These are phyloP conservation scores for Cacoxenus indagator DNA, from an alignment of 2,888 invertebrate genomes.

Conservation along the genomic window DNA sequence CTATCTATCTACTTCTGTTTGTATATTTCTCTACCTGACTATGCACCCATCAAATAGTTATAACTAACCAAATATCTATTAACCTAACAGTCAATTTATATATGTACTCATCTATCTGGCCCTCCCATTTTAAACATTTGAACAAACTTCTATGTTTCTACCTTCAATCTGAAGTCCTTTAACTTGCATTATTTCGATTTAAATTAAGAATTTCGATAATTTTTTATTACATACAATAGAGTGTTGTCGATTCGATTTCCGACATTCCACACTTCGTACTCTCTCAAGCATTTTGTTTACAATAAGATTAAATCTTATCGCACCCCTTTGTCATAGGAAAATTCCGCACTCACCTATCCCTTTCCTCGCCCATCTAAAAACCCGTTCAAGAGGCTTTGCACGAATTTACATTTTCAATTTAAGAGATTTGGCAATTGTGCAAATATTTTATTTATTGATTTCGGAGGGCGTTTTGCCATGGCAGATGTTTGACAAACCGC, in stretches of 20 bases:
- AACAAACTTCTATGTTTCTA: too few relatives aligned
- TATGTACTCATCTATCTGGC: neutral
- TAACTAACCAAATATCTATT: too few relatives aligned
- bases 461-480: slow-evolving; percentile 3
- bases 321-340: neutral
- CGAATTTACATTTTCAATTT: neutral
- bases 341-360: neutral
- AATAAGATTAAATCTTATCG: neutral
- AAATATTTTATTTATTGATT: slow-evolving; percentile 23
- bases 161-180: too few relatives aligned
- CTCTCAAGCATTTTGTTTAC: neutral
- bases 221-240: too few relatives aligned
- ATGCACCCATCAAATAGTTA: too few relatives aligned
- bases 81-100: neutral
- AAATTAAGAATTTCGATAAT: too few relatives aligned
- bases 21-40: neutral
- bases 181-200: too few relatives aligned
- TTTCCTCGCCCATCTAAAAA: neutral
- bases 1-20: neutral
- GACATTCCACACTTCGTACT: neutral
- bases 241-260: neutral
- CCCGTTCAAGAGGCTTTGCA: neutral
- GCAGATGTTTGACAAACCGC: slow-evolving; percentile 10
- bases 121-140: neutral
- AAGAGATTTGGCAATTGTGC: slow-evolving; percentile 15